A percentile compares a stretch with the other conserved stretches of the same genome.
Evolutionary conservation across 2,888 invertebrate species (phyloP).

Genomic region (Thymelicus sylvestris): DNA sequence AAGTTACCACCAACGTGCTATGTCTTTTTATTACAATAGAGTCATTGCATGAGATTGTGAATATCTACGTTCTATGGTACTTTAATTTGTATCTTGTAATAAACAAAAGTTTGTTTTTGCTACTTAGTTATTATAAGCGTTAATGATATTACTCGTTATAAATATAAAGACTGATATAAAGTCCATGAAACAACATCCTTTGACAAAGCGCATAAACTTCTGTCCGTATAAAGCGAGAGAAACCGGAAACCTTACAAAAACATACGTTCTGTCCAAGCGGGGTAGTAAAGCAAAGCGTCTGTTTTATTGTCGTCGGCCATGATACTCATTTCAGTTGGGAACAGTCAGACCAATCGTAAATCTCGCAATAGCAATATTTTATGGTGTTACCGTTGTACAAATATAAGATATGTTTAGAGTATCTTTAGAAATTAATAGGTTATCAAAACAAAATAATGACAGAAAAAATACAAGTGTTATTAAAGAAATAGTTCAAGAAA

Average conservation of each 20-base stretch:
- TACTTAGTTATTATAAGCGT: neutral
- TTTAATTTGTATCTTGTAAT: conserved; percentile 29
- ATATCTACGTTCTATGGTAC: neutral
- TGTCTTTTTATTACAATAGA: conserved; percentile 49
- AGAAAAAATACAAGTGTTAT: neutral
- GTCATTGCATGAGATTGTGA: conserved; percentile 23
- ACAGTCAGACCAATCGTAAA: conserved; percentile 72
- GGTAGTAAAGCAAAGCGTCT: conserved; percentile 60
- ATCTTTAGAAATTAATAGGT: neutral
- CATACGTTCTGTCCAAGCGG: conserved; percentile 54
- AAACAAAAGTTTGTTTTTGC: conserved; percentile 39
- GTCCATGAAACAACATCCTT: conserved; percentile 38
- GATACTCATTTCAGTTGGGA: conserved; percentile 69
- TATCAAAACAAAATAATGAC: conserved; percentile 3
- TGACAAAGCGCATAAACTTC: conserved; percentile 20
- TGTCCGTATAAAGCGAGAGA: conserved; percentile 49
- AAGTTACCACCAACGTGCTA: conserved; percentile 58
- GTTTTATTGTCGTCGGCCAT: conserved; percentile 73
- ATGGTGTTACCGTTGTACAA: conserved; percentile 58
- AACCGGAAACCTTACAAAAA: conserved; percentile 78
- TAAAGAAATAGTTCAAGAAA: conserved; percentile 4
- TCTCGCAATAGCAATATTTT: conserved; percentile 68
- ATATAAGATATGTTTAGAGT: conserved; percentile 41
- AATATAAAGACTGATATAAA: neutral
- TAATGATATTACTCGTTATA: neutral